Conservation (phyloP, 2,113 vertebrate genomes). For the Nipponia nippon region DNA sequence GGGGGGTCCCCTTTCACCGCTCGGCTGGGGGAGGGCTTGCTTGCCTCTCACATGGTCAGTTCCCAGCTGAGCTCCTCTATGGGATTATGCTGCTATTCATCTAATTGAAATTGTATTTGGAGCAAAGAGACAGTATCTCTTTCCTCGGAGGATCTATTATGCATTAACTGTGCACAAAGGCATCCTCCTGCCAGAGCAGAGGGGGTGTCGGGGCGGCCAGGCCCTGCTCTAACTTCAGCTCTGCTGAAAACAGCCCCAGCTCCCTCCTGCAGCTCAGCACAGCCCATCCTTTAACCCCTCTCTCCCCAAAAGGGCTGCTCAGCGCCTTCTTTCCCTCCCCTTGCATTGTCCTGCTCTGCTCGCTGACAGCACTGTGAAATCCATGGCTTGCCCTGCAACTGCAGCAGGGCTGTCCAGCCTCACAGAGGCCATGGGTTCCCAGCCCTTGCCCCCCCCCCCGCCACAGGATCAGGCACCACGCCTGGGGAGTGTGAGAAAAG, state of each 20-base stretch:
- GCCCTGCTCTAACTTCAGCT: background rate
- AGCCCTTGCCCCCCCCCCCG: accelerated
- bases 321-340: background rate
- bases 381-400: background rate
- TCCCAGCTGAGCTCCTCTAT: constrained; percentile 52
- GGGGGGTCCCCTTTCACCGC: constrained; percentile 1
- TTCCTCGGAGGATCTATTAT: constrained; percentile 22
- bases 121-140: constrained; percentile 33
- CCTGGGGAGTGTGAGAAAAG: background rate
- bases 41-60: constrained; percentile 18
- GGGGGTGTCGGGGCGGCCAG: background rate
- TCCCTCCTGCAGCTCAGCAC: background rate
- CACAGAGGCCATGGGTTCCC: accelerated
- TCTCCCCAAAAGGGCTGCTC: background rate
- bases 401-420: background rate
- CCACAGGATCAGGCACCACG: accelerated
- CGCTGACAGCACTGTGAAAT: accelerated
- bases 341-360: background rate
- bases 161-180: constrained; percentile 7
- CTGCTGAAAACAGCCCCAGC: background rate
- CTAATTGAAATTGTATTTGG: constrained; percentile 41
- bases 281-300: background rate
- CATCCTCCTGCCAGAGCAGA: background rate
- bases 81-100: constrained; percentile 51
- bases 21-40: background rate